phyloP scores from a whole-genome alignment of 2,888 invertebrate species.

The Suillia variegata region DNA sequence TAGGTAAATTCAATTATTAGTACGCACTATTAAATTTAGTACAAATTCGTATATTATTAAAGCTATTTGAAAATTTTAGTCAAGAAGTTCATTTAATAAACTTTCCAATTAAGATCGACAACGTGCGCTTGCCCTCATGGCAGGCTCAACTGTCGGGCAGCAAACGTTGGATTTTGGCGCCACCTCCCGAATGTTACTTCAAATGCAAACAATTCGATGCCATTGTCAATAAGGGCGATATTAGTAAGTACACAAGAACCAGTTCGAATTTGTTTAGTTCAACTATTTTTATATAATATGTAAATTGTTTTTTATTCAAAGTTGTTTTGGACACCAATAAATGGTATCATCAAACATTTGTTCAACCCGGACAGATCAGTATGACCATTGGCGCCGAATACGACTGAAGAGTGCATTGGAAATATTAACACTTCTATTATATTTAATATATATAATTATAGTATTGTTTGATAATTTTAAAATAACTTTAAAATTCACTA shows the following conservation, averaged over 20 bases:
- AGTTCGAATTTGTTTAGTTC: background rate
- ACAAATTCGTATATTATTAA: too few relatives aligned
- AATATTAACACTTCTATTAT: too few relatives aligned
- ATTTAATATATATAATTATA: too few relatives aligned
- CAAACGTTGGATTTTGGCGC: constrained; percentile 88
- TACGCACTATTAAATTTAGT: background rate
- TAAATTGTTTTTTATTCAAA: too few relatives aligned
- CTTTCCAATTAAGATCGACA: constrained; percentile 93
- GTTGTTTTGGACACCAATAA: constrained; percentile 93
- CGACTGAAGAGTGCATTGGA: constrained; percentile 66
- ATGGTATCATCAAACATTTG: constrained; percentile 93
- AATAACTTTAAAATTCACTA: too few relatives aligned
- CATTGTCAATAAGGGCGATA: constrained; percentile 85
- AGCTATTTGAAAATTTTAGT: too few relatives aligned
- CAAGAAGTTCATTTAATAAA: too few relatives aligned
- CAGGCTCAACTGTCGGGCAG: constrained; percentile 91
- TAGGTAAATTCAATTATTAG: background rate
- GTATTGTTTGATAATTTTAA: too few relatives aligned
- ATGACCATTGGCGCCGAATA: constrained; percentile 96
- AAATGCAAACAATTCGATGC: constrained; percentile 66
- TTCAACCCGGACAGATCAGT: constrained; percentile 86
- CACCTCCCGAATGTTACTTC: constrained; percentile 91
- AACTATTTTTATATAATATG: background rate
- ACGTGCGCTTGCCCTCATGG: constrained; percentile 93
- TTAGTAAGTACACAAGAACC: constrained; percentile 67